phyloP scores from a whole-genome alignment of 1,140 invertebrate species.

The Fopius arisanus region DNA sequence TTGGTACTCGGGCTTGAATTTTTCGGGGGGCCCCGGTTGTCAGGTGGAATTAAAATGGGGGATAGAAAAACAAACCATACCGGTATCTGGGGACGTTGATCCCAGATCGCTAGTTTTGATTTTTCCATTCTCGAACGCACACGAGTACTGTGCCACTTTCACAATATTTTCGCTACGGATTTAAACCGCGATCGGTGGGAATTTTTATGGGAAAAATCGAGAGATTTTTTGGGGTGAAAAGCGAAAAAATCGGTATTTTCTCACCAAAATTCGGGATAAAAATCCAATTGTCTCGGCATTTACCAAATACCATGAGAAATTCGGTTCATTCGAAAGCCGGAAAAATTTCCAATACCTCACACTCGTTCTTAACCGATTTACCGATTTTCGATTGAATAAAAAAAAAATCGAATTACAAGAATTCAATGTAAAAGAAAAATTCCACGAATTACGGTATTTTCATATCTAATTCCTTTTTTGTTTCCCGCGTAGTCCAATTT shows the following conservation, averaged over 20 bases:
- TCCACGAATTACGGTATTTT: no score
- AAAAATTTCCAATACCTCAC: background rate
- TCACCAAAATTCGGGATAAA: no score
- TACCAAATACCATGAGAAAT: background rate
- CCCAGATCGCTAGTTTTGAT: slow-evolving; percentile 39
- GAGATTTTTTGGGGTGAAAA: background rate
- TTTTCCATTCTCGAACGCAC: slow-evolving; percentile 30
- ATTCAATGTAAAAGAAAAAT: no score
- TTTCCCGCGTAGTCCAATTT: no score
- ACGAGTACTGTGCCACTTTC: slow-evolving; percentile 38
- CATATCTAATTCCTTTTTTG: no score
- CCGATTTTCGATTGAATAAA: no score
- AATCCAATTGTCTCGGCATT: no score
- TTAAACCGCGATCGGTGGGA: background rate
- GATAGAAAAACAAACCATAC: slow-evolving; percentile 18
- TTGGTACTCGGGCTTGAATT: background rate
- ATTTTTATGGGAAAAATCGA: background rate
- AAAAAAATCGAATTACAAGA: no score
- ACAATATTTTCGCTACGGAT: slow-evolving; percentile 33
- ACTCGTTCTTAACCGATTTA: background rate
- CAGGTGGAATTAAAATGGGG: background rate
- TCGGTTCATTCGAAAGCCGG: background rate
- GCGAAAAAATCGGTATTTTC: background rate
- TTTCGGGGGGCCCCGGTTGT: background rate
- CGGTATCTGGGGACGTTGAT: slow-evolving; percentile 25